Evolutionary conservation across 2,113 vertebrate species (phyloP), one percentile per base, ranked within the genome.

Genomic region (Phaethon lepturus): DNA sequence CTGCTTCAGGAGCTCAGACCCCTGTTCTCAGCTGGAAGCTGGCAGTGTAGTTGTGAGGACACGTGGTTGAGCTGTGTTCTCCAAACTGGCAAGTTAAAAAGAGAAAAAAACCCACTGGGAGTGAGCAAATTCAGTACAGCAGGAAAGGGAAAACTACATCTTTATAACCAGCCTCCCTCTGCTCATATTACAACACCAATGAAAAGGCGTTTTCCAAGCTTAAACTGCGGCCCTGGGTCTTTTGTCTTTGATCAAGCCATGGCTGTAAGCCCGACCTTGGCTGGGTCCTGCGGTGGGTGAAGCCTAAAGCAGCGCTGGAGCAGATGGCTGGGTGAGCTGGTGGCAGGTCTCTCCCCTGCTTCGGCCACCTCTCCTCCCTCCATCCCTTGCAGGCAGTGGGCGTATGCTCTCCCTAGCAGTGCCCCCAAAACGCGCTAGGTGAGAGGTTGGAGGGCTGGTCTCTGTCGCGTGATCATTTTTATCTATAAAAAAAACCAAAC

Each of bases 341-440:
- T 31, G 49, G 22, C 74, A 67, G 62, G 7, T 67, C 33, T 67
- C n/a, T 47, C 12, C 33, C 26, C 56, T 49, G 62, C 3, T 1
- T 38, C 38, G n/a, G 52, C 3, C 47, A 9, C 23, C 1, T 1
- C 56, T 59, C 35, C 14, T 25, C 38, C 42, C 68, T 58, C 40
- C 38, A 29, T 12, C 35, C 72, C 58, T 17, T 17, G 28, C 44
- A 59, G 69, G 52, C 29, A n/a, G 38, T 3, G 11, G 18, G 5
- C 0, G 0, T 7, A 4, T 1, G 6, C 40, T 33, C 24, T 69
- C 56, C n/a, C 24, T 28, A 26, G 29, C 33, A 28, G 58, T n/a
- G 35, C 3, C 24, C 40, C 29, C 29, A 83, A 25, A 45, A 33
- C 11, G 23, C 0, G 0, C 17, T 1, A 20, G 63, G 7, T 31